phyloP scores from a whole-genome alignment of 1,140 invertebrate genomes.

The Cotesia glomerata region DNA sequence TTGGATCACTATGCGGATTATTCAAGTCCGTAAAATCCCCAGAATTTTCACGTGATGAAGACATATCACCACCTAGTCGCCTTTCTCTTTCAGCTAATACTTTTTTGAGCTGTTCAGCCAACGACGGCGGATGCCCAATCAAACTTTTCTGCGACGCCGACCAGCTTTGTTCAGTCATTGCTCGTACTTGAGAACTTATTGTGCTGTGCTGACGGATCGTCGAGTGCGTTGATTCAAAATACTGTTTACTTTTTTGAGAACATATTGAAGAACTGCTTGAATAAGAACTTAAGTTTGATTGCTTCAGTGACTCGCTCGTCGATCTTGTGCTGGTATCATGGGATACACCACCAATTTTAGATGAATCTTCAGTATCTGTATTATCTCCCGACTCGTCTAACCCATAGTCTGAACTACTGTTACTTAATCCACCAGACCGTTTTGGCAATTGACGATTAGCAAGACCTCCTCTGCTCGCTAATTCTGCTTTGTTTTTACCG shows the following conservation, averaged over 20 bases:
- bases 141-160: slow-evolving; percentile 55
- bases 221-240: slow-evolving; percentile 54
- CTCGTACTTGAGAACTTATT: slow-evolving; percentile 60
- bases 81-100: slow-evolving; percentile 78
- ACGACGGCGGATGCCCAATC: slow-evolving; percentile 71
- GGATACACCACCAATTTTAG: slow-evolving; percentile 45
- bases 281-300: slow-evolving; percentile 60
- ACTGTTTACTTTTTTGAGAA: slow-evolving; percentile 56
- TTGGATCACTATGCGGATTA: slow-evolving; percentile 63
- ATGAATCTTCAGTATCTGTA: slow-evolving; percentile 70
- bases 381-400: slow-evolving; percentile 75
- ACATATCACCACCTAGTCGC: slow-evolving; percentile 64
- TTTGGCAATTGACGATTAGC: slow-evolving; percentile 63
- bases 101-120: slow-evolving; percentile 84
- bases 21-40: slow-evolving; percentile 70
- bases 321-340: slow-evolving; percentile 53
- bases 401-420: slow-evolving; percentile 75
- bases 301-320: slow-evolving; percentile 52
- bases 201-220: slow-evolving; percentile 58
- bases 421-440: slow-evolving; percentile 66
- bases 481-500: slow-evolving; percentile 86
- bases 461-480: slow-evolving; percentile 75
- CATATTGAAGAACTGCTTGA: slow-evolving; percentile 59
- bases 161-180: slow-evolving; percentile 62
- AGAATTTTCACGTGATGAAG: slow-evolving; percentile 69